Evolutionary conservation across 1,140 invertebrate species (phyloP).

Genomic region (Panagrolaimus sp.): DNA sequence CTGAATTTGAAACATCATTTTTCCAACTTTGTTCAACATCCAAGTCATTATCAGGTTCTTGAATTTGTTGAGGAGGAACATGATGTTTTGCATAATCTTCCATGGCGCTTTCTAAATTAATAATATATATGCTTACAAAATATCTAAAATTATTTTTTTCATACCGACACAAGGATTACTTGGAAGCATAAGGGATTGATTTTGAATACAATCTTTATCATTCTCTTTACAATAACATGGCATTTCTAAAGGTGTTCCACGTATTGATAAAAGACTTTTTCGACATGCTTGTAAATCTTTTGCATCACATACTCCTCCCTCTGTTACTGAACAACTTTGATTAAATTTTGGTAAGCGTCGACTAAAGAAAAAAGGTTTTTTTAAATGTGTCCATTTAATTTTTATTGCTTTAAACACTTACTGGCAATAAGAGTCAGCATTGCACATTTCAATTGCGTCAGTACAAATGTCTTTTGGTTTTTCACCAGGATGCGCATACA

Average conservation of each 20-base stretch:
- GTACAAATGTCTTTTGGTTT: slow-evolving; percentile 38
- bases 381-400: slow-evolving; percentile 12
- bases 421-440: slow-evolving; percentile 38
- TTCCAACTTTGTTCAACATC: neutral
- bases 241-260: slow-evolving; percentile 43
- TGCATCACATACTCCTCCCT: slow-evolving; percentile 24
- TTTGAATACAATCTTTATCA: slow-evolving; percentile 34
- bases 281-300: slow-evolving; percentile 29
- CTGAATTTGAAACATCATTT: neutral
- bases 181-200: slow-evolving; percentile 42
- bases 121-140: too few species aligned
- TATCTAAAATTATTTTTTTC: neutral
- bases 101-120: slow-evolving; percentile 30
- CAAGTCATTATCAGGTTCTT: slow-evolving; percentile 3
- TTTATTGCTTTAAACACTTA: slow-evolving; percentile 27
- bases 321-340: slow-evolving; percentile 23
- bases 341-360: slow-evolving; percentile 25
- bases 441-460: slow-evolving; percentile 34
- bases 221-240: slow-evolving; percentile 43
- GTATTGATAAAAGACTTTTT: slow-evolving; percentile 29
- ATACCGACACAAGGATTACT: slow-evolving; percentile 50
- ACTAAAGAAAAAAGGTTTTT: slow-evolving; percentile 25
- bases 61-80: slow-evolving; percentile 4
- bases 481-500: slow-evolving; percentile 27
- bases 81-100: slow-evolving; percentile 23